Evolutionary conservation across 37 sponge, comb jelly and placozoan species (phyloP).

Genomic region (Diacarnus erythraeanus): DNA sequence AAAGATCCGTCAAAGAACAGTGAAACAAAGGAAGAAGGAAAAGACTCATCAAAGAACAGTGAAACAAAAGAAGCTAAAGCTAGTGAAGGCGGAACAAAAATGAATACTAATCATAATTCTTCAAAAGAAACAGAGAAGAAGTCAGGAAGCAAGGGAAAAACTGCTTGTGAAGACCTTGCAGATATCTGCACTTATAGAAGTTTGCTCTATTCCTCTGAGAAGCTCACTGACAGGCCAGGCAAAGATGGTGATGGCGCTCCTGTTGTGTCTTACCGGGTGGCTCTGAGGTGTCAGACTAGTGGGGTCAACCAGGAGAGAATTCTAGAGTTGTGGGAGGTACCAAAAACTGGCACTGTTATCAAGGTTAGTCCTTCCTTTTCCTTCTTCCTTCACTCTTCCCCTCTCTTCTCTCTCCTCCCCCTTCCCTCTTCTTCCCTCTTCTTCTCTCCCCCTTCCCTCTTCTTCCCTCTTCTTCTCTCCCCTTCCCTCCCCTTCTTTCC

Average conservation of each 20-base stretch:
- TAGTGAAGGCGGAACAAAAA: background rate
- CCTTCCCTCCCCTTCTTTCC: too few species aligned
- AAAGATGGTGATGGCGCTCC: background rate
- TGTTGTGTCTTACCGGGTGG: background rate
- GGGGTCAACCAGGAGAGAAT: background rate
- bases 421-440: too few species aligned
- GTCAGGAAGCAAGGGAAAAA: too few species aligned
- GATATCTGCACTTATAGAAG: background rate
- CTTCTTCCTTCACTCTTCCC: too few species aligned
- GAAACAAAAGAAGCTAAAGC: background rate
- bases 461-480: too few species aligned
- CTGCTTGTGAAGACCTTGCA: too few species aligned
- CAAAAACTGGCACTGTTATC: background rate
- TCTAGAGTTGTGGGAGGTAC: background rate
- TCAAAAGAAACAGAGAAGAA: too few species aligned
- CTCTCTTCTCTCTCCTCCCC: too few species aligned
- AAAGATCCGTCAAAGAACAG: background rate
- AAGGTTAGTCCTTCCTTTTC: too few species aligned
- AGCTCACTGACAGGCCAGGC: background rate
- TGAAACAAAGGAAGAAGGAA: background rate
- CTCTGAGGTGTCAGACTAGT: background rate
- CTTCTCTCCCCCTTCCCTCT: too few species aligned
- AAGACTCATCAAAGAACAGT: background rate
- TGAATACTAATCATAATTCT: background rate
- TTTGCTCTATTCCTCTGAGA: background rate